Evolutionary conservation across 2,797 vertebrate species (phyloP), one percentile per base, ranked within the genome.

Genomic region (Balearica regulorum): DNA sequence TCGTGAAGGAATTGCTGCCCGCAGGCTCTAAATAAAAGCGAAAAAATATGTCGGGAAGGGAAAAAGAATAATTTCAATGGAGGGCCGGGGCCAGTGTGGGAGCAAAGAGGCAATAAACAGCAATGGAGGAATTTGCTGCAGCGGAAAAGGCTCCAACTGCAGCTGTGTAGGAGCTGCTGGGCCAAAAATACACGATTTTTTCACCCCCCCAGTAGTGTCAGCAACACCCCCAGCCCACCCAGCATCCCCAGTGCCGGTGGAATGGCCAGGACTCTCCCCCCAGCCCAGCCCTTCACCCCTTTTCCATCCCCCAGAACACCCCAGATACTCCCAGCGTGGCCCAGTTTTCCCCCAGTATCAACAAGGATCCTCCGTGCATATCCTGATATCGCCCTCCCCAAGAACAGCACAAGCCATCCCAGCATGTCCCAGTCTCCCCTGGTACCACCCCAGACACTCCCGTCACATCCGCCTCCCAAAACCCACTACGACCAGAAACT

Each of bases 141-240:
- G 33, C 0, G 1, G 16, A 44, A 61, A 44, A 83, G 26, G 26
- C 37, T 71, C 57, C 37, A 31, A 13, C 13, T 0, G 1, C 46
- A 43, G 39, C 41, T 7, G 3, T 1, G 39, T n/a, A 54, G 60
- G 75, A 65, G 61, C 76, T 22, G 15, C 57, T 26, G n/a, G 41
- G 39, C 48, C 48, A 54, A 54, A 62, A 44, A 54, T 26, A 61
- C 18, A 20, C 0, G 0, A 12, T 31, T 62, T 72, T 44, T 35
- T 4, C 2, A 2, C 4, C 37, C 11, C 10, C 18, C 28, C 13
- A 25, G 5, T 8, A 44, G 33, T 6, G 1, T 29, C 57, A 83
- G 39, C 6, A 16, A 44, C 6, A 3, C 13, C 20, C 41, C 58
- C 58, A 14, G 18, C 6, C 20, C 5, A 5, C 44, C 46, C 73